Evolutionary conservation across 2,888 invertebrate species (phyloP).

Genomic region (Yponomeuta cagnagella): DNA sequence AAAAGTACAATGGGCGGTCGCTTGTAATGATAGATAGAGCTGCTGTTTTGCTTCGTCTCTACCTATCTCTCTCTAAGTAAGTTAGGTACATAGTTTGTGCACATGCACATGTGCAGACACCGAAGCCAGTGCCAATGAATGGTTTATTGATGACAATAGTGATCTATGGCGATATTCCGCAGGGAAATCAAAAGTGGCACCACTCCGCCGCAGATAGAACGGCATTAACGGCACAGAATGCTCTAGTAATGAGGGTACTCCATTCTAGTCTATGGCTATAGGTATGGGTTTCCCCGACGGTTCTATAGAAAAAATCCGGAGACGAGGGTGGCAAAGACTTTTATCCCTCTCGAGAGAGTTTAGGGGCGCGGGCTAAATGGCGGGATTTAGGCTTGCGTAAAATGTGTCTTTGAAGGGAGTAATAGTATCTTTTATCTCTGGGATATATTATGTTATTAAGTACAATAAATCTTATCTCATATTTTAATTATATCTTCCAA

Average conservation of each 20-base stretch:
- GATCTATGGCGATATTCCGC: neutral
- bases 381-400: neutral
- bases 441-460: too few relatives aligned
- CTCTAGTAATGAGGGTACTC: neutral
- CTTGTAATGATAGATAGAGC: too few relatives aligned
- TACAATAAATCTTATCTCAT: too few relatives aligned
- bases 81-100: neutral
- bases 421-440: too few relatives aligned
- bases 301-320: neutral
- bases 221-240: neutral
- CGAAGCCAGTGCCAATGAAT: neutral
- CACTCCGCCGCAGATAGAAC: neutral
- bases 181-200: neutral
- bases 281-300: neutral
- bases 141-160: neutral
- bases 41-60: too few relatives aligned
- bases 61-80: too few relatives aligned
- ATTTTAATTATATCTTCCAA: too few relatives aligned
- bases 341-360: conserved; percentile 1
- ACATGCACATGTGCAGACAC: neutral
- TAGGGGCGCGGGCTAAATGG: neutral
- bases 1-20: too few relatives aligned
- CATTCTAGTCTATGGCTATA: neutral
- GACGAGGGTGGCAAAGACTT: conserved; percentile 1
- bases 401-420: too few relatives aligned